Percentiles rank a stretch among this genome's conserved stretches.
Conservation (phyloP, 2,888 invertebrate genomes). For the Dysmachus trigonus region DNA sequence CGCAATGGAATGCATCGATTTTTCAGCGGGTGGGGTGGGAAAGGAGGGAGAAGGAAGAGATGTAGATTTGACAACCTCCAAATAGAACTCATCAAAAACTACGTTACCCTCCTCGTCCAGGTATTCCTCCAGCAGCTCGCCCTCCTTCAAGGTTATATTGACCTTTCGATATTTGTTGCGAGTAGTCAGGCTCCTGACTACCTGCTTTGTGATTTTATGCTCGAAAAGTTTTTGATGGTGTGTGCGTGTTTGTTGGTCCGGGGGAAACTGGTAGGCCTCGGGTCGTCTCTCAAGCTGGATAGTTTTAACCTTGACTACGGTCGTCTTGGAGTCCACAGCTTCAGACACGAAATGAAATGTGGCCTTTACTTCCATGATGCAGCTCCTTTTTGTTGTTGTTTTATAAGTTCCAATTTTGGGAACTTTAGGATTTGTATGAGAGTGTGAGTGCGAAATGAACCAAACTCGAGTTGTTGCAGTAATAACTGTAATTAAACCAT, state of each 20-base stretch:
- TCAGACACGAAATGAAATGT: background rate
- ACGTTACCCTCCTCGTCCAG: background rate
- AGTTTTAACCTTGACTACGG: background rate
- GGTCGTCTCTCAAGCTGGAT: background rate
- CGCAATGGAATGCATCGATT: background rate
- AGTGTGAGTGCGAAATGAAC: background rate
- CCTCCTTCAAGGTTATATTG: background rate
- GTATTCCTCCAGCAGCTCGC: background rate
- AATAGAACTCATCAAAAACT: background rate
- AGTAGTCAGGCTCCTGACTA: background rate
- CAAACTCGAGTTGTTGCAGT: background rate
- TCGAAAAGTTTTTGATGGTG: background rate
- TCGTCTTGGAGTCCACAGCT: background rate
- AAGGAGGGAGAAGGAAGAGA: background rate
- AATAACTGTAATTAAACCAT: background rate
- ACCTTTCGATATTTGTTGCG: background rate
- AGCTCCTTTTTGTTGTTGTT: background rate
- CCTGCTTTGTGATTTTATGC: background rate
- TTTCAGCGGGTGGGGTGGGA: background rate
- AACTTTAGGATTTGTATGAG: too few relatives aligned
- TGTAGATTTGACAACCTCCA: background rate
- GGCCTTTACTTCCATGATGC: background rate
- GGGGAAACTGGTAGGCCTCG: background rate
- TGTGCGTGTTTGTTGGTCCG: background rate
- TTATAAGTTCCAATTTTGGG: background rate